Evolutionary conservation across 2,797 vertebrate genomes (phyloP).

Genomic region (Florisuga fusca): DNA sequence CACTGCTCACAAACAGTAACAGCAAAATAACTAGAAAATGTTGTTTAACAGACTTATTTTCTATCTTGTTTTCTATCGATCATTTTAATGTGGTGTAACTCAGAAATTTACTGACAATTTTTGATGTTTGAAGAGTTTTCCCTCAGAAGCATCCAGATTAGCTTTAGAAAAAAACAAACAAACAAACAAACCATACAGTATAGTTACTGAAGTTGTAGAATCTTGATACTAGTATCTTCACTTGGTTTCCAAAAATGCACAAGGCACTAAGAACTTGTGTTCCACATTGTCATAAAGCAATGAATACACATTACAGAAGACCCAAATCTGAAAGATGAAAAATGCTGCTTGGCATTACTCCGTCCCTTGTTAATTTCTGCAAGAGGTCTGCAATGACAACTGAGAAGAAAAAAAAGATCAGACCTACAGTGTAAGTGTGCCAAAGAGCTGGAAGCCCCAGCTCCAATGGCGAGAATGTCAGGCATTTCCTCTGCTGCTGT

Average conservation of each 20-base stretch:
- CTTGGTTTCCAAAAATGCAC: background rate
- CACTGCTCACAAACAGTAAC: background rate
- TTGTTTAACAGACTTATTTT: background rate
- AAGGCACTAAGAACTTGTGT: background rate
- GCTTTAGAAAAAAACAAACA: background rate
- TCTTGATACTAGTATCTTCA: background rate
- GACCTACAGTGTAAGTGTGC: slow-evolving; percentile 75
- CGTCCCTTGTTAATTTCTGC: slow-evolving; percentile 46
- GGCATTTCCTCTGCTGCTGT: slow-evolving; percentile 84
- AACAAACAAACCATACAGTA: no score
- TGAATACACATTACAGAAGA: slow-evolving; percentile 53
- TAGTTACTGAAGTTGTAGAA: background rate
- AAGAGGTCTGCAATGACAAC: slow-evolving; percentile 71
- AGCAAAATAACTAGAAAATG: background rate
- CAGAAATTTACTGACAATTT: background rate
- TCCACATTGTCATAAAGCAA: slow-evolving; percentile 58
- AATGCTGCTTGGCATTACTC: slow-evolving; percentile 70
- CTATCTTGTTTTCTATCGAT: background rate
- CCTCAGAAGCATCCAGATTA: background rate
- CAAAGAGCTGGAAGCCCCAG: slow-evolving; percentile 83
- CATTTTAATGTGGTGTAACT: background rate
- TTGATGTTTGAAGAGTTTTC: background rate
- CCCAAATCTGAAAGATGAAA: slow-evolving; percentile 54
- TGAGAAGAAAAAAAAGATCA: slow-evolving; percentile 63
- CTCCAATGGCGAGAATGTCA: slow-evolving; percentile 84